Percentiles rank a stretch among this genome's conserved stretches.
Conservation (phyloP, 2,113 vertebrate species). For the Martes martes region DNA sequence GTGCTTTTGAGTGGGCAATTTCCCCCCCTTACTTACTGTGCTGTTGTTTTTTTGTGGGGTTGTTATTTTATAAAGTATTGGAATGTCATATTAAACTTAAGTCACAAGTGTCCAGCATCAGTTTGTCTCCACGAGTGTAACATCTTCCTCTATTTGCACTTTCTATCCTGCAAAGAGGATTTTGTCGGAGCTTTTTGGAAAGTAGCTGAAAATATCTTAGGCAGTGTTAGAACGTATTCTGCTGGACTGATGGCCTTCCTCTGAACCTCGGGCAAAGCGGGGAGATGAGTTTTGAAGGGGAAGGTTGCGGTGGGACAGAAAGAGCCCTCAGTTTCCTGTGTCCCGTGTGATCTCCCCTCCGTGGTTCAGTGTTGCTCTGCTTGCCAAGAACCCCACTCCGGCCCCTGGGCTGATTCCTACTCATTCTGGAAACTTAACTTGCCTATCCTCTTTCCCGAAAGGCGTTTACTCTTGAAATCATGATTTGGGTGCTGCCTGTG, state of each 20-base stretch:
- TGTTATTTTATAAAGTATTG: not conserved
- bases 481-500: not conserved
- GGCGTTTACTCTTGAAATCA: not conserved
- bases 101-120: not conserved
- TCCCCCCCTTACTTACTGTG: not conserved
- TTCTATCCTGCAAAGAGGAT: not conserved
- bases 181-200: not conserved
- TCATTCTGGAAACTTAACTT: not conserved
- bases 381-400: not conserved
- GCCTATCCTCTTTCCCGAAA: not conserved
- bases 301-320: rapidly evolving
- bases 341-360: not conserved
- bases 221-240: not conserved
- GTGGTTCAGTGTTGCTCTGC: not conserved
- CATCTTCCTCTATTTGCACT: not conserved
- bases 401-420: not conserved
- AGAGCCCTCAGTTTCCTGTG: not conserved
- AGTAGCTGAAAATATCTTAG: not conserved
- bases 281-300: not conserved
- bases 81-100: not conserved
- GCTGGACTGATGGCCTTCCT: not conserved
- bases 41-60: not conserved
- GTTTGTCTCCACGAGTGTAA: not conserved
- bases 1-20: not conserved
- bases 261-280: not conserved